Percentiles rank a stretch among this genome's conserved stretches.
These are phyloP conservation scores for Dasyurus viverrinus DNA, from an alignment of 2,113 vertebrate species.

Conservation along the genomic window DNA sequence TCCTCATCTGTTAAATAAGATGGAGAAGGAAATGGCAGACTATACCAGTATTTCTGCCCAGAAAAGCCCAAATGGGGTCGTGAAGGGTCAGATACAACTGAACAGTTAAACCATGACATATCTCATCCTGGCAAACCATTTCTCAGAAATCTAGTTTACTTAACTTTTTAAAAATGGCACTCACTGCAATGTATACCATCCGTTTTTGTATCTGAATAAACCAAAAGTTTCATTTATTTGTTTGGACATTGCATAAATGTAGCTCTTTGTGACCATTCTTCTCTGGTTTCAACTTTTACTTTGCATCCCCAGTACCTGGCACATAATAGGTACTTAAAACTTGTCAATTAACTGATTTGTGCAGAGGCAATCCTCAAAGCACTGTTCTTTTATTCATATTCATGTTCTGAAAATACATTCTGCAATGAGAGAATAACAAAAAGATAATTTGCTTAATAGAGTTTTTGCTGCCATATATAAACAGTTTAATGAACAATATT, in stretches of 20 bases:
- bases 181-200: not conserved
- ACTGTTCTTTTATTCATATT: not conserved
- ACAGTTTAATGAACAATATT: conserved; percentile 35
- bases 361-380: not conserved
- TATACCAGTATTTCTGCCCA: not conserved
- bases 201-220: not conserved
- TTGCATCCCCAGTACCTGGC: not conserved
- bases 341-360: not conserved
- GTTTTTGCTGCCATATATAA: not conserved
- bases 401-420: not conserved
- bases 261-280: not conserved
- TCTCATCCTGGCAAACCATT: not conserved
- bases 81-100: not conserved
- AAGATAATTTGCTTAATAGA: conserved; percentile 19
- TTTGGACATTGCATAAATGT: not conserved
- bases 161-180: not conserved
- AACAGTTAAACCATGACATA: not conserved
- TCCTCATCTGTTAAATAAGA: not conserved
- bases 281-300: not conserved
- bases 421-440: not conserved
- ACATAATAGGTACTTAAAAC: not conserved
- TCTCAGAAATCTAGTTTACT: not conserved
- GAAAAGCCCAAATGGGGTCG: not conserved
- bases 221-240: not conserved
- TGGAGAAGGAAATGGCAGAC: not conserved